Percentiles rank a stretch among this genome's conserved stretches.
Evolutionary conservation across 1,140 invertebrate species (phyloP).

Genomic region (Drosophila rufa): DNA sequence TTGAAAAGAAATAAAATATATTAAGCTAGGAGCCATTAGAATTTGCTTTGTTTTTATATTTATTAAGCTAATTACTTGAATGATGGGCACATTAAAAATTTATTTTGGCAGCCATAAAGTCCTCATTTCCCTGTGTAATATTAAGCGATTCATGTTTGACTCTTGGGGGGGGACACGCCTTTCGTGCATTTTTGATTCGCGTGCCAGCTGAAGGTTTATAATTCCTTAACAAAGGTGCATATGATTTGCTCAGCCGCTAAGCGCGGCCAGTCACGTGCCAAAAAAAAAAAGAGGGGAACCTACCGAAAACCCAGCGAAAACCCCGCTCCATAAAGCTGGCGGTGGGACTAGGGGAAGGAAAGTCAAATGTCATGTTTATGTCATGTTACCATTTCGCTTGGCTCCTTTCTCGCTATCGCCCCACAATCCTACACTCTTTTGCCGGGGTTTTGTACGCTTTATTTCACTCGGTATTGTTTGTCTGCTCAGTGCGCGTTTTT

Average conservation of each 20-base stretch:
- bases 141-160: constrained; percentile 12
- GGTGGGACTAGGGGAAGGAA: constrained; percentile 38
- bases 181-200: constrained; percentile 81
- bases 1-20: background rate
- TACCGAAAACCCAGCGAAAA: background rate
- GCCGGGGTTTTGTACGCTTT: constrained; percentile 44
- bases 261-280: constrained; percentile 72
- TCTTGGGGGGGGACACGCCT: background rate
- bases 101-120: background rate
- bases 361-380: constrained; percentile 84
- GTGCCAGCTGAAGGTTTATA: constrained; percentile 71
- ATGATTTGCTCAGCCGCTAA: constrained; percentile 72
- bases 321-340: constrained; percentile 8
- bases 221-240: constrained; percentile 83
- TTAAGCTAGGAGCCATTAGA: background rate
- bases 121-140: constrained; percentile 2
- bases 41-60: background rate
- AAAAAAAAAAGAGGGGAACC: constrained; percentile 8
- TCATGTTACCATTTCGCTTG: constrained; percentile 72
- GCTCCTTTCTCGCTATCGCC: constrained; percentile 9
- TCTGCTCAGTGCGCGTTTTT: constrained; percentile 49
- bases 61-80: background rate
- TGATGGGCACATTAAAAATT: background rate
- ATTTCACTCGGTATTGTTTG: constrained; percentile 65
- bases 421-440: constrained; percentile 19